phyloP scores from a whole-genome alignment of 2,888 invertebrate species.

The Nomada fucata region DNA sequence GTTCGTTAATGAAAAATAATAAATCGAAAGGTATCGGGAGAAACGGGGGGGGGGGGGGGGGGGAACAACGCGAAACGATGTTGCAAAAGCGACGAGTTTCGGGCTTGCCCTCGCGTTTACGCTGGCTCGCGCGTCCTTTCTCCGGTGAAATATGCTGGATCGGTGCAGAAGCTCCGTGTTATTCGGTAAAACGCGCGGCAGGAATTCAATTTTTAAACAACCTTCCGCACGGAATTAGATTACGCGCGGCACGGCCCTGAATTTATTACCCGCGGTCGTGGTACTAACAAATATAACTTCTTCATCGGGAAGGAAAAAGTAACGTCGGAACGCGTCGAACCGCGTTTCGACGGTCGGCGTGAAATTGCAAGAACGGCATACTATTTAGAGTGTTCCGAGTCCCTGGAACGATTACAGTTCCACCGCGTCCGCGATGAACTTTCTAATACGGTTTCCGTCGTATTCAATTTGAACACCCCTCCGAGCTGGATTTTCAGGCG shows the following conservation, averaged over 20 bases:
- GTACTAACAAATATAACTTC: background rate
- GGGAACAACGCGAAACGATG: background rate
- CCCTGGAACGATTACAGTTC: background rate
- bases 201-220: constrained; percentile 9
- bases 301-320: too few species aligned
- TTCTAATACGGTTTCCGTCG: constrained; percentile 36
- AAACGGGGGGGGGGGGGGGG: background rate
- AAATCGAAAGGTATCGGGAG: constrained; percentile 43
- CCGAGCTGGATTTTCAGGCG: background rate
- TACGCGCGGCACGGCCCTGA: background rate
- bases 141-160: background rate
- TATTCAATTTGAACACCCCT: background rate
- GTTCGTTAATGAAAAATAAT: constrained; percentile 60
- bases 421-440: constrained; percentile 19
- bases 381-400: too few species aligned
- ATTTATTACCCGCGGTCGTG: background rate
- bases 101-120: background rate
- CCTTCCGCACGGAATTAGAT: background rate
- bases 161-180: background rate
- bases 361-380: too few species aligned
- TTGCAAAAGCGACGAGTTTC: constrained; percentile 20
- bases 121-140: background rate
- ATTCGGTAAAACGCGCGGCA: background rate
- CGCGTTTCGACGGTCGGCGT: too few species aligned
- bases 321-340: too few species aligned